A percentile compares a stretch with the other conserved stretches of the same genome.
phyloP scores from a whole-genome alignment of 2,797 vertebrate genomes.

The Ctenopoma kingsleyae region DNA sequence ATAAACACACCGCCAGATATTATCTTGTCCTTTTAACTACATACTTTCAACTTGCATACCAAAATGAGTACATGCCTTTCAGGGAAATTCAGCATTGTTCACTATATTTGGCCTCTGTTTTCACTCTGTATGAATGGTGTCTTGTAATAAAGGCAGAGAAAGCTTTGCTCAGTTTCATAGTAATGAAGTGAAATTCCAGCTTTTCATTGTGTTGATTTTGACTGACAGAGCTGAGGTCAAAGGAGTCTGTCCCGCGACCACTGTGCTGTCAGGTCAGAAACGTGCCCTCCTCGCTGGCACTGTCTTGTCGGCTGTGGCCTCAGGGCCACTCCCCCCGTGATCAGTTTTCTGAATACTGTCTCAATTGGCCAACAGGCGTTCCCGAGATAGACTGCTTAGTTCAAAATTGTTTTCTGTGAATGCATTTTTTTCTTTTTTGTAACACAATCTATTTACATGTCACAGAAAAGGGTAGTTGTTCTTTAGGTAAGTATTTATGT shows the following conservation, averaged over 20 bases:
- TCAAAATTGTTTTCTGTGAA: slow-evolving; percentile 34
- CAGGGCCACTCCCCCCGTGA: slow-evolving; percentile 48
- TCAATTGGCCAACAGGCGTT: slow-evolving; percentile 15
- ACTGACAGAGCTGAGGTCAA: slow-evolving; percentile 59
- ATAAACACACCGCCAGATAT: slow-evolving; percentile 29
- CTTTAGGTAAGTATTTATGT: slow-evolving; percentile 50
- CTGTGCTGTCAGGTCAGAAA: slow-evolving; percentile 65
- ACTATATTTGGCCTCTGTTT: slow-evolving; percentile 19
- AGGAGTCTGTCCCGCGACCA: slow-evolving; percentile 34
- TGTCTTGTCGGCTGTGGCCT: slow-evolving; percentile 44
- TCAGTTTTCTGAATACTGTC: slow-evolving; percentile 48
- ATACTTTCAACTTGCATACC: slow-evolving; percentile 27
- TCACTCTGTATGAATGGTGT: background rate
- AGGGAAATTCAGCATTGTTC: slow-evolving; percentile 10
- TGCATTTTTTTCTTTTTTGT: slow-evolving; percentile 16
- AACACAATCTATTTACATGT: slow-evolving; percentile 20
- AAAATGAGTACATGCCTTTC: slow-evolving; percentile 37
- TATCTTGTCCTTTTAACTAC: slow-evolving; percentile 29
- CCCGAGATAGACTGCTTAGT: slow-evolving; percentile 29
- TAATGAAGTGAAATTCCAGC: slow-evolving; percentile 55
- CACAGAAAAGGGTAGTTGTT: slow-evolving; percentile 36
- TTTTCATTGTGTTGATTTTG: slow-evolving; percentile 49
- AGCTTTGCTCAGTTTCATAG: slow-evolving; percentile 30
- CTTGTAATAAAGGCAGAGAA: slow-evolving; percentile 25
- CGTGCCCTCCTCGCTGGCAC: slow-evolving; percentile 39